Percentiles rank a stretch among this genome's conserved stretches.
These are phyloP conservation scores for Scylla paramamosain DNA, from an alignment of 1,140 invertebrate species.

Conservation along the genomic window DNA sequence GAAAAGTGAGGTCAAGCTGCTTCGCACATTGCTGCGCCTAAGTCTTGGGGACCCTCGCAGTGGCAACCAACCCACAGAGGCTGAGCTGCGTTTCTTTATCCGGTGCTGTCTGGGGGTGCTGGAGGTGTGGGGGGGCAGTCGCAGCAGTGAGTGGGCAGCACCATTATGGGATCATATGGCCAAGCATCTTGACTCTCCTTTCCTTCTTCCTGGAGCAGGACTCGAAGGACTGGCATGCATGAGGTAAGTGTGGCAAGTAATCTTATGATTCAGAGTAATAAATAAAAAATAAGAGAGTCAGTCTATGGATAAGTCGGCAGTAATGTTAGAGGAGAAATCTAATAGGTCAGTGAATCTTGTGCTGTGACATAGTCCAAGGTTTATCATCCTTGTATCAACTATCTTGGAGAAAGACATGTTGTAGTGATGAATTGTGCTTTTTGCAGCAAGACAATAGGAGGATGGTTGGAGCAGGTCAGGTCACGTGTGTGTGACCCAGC, in stretches of 20 bases:
- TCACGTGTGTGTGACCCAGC: constrained; percentile 37
- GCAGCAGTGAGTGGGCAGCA: constrained; percentile 69
- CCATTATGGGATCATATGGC: constrained; percentile 77
- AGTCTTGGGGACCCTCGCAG: constrained; percentile 54
- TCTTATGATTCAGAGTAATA: no score
- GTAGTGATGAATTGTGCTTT: not conserved
- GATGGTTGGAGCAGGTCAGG: constrained; percentile 63
- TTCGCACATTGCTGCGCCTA: constrained; percentile 69
- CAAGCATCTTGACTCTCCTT: constrained; percentile 73
- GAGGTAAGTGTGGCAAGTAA: constrained; percentile 65
- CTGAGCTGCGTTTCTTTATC: constrained; percentile 70
- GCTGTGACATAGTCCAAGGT: no score
- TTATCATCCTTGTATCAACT: no score
- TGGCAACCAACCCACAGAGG: constrained; percentile 69
- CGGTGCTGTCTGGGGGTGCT: constrained; percentile 68
- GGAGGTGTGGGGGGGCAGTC: constrained; percentile 71
- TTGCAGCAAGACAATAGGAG: constrained; percentile 60
- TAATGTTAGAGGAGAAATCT: no score
- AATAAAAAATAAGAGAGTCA: no score
- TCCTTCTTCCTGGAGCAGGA: constrained; percentile 71
- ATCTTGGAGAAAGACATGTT: no score
- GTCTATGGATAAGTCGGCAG: no score
- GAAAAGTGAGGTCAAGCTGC: constrained; percentile 71
- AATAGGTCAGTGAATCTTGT: not conserved
- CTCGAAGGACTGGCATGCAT: constrained; percentile 71